These are phyloP conservation scores for Mylabris phalerata DNA, from an alignment of 1,140 invertebrate genomes.

Conservation along the genomic window DNA sequence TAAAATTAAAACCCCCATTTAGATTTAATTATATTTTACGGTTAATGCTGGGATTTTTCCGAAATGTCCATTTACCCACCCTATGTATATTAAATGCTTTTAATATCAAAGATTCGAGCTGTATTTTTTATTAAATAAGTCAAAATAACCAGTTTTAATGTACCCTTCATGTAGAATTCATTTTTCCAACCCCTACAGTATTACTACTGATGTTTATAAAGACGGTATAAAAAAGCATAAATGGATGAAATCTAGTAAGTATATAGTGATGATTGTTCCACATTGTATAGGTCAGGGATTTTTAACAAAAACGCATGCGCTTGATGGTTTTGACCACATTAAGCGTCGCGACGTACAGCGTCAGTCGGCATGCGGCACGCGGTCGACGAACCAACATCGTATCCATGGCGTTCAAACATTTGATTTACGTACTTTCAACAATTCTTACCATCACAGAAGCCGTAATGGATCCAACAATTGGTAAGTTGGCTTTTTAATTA, in stretches of 20 bases:
- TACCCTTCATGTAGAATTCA: too few species aligned
- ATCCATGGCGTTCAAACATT: constrained; percentile 9
- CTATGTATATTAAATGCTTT: too few species aligned
- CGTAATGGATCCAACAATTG: constrained; percentile 7
- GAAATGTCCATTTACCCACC: too few species aligned
- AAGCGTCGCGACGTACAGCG: constrained; percentile 10
- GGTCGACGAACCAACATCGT: constrained; percentile 6
- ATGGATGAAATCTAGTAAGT: constrained; percentile 10
- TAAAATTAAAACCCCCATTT: too few species aligned
- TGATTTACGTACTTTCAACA: constrained; percentile 8
- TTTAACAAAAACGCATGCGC: constrained; percentile 5
- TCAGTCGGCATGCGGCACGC: constrained; percentile 18
- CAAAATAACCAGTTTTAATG: too few species aligned
- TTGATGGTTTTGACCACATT: not conserved
- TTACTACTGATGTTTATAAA: too few species aligned
- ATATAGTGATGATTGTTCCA: not conserved
- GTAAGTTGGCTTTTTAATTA: not conserved
- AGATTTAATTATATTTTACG: too few species aligned
- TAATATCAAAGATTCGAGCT: too few species aligned
- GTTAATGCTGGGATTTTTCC: too few species aligned
- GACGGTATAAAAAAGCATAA: not conserved
- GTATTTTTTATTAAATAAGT: too few species aligned
- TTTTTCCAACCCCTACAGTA: too few species aligned
- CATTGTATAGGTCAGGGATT: constrained; percentile 13
- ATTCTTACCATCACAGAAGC: not conserved